These are phyloP conservation scores for Pseudococcus longispinus DNA, from an alignment of 2,888 invertebrate species.

Conservation along the genomic window DNA sequence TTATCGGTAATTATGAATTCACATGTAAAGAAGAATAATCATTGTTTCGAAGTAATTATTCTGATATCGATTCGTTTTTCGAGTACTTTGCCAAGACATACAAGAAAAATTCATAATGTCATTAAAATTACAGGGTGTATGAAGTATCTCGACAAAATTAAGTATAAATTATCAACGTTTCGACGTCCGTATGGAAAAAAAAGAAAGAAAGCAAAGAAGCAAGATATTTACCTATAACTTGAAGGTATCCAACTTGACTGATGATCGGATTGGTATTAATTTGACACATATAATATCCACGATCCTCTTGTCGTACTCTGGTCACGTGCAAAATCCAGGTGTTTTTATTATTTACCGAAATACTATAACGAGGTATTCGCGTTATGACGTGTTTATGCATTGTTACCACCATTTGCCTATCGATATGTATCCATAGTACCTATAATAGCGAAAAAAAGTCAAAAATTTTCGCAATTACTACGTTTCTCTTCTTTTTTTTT, in stretches of 20 bases:
- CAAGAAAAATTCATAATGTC: background rate
- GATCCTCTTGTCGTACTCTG: conserved; percentile 88
- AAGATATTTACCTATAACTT: conserved; percentile 82
- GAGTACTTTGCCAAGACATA: background rate
- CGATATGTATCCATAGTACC: conserved; percentile 96
- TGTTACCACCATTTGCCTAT: conserved; percentile 90
- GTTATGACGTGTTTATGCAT: conserved; percentile 92
- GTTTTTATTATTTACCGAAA: conserved; percentile 89
- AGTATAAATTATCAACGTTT: background rate
- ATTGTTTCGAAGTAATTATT: conserved; percentile 2
- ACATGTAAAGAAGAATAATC: background rate
- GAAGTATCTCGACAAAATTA: background rate
- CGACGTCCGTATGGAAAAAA: background rate
- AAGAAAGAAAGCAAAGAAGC: background rate
- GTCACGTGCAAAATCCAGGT: conserved; percentile 90
- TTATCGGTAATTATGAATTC: background rate
- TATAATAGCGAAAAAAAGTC: conserved; percentile 63
- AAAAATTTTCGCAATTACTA: background rate
- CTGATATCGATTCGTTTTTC: background rate
- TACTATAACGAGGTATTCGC: conserved; percentile 84
- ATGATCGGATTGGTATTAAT: conserved; percentile 93
- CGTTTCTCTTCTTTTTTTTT: background rate
- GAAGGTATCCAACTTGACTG: conserved; percentile 90
- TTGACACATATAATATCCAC: conserved; percentile 91
- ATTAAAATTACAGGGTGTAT: background rate